phyloP scores from a whole-genome alignment of 2,797 vertebrate species.

The Melanotaenia boesemani region DNA sequence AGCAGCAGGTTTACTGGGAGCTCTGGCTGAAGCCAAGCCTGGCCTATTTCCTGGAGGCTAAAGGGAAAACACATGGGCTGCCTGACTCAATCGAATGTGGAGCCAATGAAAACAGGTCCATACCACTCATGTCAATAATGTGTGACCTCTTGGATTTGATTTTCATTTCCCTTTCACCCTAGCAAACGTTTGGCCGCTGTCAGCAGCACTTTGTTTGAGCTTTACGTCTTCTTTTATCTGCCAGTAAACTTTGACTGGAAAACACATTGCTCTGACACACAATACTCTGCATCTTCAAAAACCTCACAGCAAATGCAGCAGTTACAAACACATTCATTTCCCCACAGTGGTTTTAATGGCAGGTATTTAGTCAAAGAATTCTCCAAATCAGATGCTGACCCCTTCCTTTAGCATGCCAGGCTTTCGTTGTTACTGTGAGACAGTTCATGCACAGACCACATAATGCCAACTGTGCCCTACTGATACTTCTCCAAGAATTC shows the following conservation, averaged over 20 bases:
- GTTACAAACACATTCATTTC: constrained; percentile 7
- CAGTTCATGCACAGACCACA: constrained; percentile 20
- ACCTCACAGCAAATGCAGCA: constrained; percentile 10
- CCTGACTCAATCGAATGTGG: constrained; percentile 36
- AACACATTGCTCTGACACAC: constrained; percentile 15
- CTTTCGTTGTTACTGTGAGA: neutral
- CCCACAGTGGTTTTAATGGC: neutral
- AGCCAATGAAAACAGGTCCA: constrained; percentile 71
- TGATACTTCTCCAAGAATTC: constrained; percentile 6
- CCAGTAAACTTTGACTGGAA: constrained; percentile 34
- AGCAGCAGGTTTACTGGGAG: constrained; percentile 61
- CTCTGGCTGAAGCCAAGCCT: constrained; percentile 25
- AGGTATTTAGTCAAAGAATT: constrained; percentile 1
- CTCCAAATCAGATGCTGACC: neutral
- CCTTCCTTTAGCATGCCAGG: neutral
- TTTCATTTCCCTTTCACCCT: constrained; percentile 68
- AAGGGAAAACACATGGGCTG: constrained; percentile 78
- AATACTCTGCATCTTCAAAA: constrained; percentile 13
- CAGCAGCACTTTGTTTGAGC: constrained; percentile 38
- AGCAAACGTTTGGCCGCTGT: constrained; percentile 49
- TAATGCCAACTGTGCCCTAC: constrained; percentile 13
- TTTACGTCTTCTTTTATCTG: constrained; percentile 39
- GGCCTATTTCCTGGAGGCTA: constrained; percentile 69
- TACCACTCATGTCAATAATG: constrained; percentile 68
- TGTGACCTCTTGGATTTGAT: constrained; percentile 71